Percentiles rank a stretch among this genome's conserved stretches.
Conservation (phyloP, 1,140 invertebrate species). For the Teleogryllus occipitalis region DNA sequence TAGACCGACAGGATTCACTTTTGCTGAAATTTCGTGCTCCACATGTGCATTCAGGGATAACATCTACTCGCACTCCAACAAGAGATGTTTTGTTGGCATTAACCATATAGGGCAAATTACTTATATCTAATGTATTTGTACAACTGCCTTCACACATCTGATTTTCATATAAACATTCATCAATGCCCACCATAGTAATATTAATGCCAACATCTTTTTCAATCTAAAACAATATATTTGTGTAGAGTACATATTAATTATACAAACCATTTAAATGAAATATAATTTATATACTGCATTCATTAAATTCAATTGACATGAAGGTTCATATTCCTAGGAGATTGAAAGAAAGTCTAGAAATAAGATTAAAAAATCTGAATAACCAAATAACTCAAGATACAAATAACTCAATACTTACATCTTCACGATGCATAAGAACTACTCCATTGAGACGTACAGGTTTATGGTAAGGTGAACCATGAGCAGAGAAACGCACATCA, state of each 20-base stretch:
- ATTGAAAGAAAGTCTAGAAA: not conserved
- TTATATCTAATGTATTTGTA: slow-evolving; percentile 84
- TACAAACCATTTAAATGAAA: too few species aligned
- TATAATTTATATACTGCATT: too few species aligned
- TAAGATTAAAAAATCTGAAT: not conserved
- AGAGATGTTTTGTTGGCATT: slow-evolving; percentile 94
- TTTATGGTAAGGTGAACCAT: slow-evolving; percentile 93
- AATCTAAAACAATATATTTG: slow-evolving; percentile 47
- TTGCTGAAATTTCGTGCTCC: slow-evolving; percentile 84
- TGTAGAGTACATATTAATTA: too few species aligned
- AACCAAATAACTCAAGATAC: not conserved
- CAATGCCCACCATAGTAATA: slow-evolving; percentile 95
- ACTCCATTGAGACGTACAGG: slow-evolving; percentile 88
- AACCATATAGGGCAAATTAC: slow-evolving; percentile 83
- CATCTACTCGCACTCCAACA: slow-evolving; percentile 83
- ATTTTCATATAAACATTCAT: slow-evolving; percentile 93
- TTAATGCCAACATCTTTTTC: slow-evolving; percentile 88
- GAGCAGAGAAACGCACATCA: slow-evolving; percentile 88
- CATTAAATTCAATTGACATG: too few species aligned
- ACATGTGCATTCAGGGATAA: slow-evolving; percentile 84
- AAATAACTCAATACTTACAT: slow-evolving; percentile 40
- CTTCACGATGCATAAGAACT: slow-evolving; percentile 84
- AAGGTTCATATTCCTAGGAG: not conserved
- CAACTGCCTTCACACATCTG: slow-evolving; percentile 93
- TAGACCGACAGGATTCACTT: slow-evolving; percentile 78